Conservation (phyloP, 2,797 vertebrate species). For the Prionace glauca region DNA sequence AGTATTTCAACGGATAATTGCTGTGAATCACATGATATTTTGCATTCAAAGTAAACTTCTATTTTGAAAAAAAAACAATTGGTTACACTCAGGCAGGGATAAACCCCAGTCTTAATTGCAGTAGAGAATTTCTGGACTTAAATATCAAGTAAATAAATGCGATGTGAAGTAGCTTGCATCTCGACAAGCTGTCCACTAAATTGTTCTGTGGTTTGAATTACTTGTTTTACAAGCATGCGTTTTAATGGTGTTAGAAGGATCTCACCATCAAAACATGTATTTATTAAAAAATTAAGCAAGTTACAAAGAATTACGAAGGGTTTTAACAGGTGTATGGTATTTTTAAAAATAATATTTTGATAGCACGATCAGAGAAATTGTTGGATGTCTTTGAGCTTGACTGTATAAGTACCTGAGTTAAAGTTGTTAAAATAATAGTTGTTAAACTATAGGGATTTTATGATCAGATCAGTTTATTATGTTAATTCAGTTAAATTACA, state of each 20-base stretch:
- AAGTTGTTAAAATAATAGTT: neutral
- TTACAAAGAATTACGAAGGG: neutral
- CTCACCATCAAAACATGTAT: neutral
- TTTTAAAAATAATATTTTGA: neutral
- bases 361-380: neutral
- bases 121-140: neutral
- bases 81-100: conserved; percentile 13
- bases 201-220: neutral
- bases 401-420: neutral
- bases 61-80: neutral
- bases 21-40: conserved; percentile 16
- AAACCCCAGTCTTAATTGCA: neutral
- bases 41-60: neutral
- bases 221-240: neutral
- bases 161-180: neutral
- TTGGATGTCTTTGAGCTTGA: neutral
- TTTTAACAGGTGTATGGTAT: neutral
- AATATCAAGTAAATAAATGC: neutral
- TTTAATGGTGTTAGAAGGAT: neutral
- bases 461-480: neutral
- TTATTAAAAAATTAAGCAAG: neutral
- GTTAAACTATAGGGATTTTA: neutral
- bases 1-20: conserved; percentile 25
- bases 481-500: neutral
- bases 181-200: neutral